phyloP scores from a whole-genome alignment of 2,797 vertebrate genomes.

The Stomatorhinus walkeri region DNA sequence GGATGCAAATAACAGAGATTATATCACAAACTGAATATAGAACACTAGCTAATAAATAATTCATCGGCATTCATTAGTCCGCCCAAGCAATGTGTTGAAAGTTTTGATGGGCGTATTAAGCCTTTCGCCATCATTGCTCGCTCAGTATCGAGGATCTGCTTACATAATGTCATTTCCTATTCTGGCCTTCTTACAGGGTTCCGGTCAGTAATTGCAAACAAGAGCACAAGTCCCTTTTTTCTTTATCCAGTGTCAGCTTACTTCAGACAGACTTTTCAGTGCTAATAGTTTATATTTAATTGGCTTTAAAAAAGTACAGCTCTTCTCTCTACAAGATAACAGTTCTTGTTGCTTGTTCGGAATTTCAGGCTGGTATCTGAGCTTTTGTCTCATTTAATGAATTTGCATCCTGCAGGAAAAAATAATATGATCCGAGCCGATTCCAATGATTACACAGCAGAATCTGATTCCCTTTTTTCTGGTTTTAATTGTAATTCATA shows the following conservation, averaged over 20 bases:
- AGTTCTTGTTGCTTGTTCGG: neutral
- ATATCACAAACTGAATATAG: neutral
- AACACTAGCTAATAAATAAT: conserved; percentile 28
- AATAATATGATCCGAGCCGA: neutral
- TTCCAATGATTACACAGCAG: neutral
- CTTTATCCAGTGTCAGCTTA: neutral
- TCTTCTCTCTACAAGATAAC: conserved; percentile 6
- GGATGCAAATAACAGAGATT: neutral
- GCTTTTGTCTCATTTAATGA: neutral
- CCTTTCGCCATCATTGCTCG: conserved; percentile 31
- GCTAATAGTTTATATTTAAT: conserved; percentile 11
- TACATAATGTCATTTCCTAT: neutral
- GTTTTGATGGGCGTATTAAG: conserved; percentile 40
- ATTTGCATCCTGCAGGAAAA: neutral
- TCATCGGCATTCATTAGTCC: conserved; percentile 34
- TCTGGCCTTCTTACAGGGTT: neutral
- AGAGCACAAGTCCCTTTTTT: neutral
- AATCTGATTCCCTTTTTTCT: neutral
- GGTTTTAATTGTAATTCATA: neutral
- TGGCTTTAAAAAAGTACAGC: conserved; percentile 5
- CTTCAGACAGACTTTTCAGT: neutral
- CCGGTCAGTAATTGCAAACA: neutral
- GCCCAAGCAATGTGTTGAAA: conserved; percentile 29
- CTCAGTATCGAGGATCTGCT: neutral
- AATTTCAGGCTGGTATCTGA: neutral